These are phyloP conservation scores for Thymelicus lineola DNA, from an alignment of 2,888 invertebrate species.

Conservation along the genomic window DNA sequence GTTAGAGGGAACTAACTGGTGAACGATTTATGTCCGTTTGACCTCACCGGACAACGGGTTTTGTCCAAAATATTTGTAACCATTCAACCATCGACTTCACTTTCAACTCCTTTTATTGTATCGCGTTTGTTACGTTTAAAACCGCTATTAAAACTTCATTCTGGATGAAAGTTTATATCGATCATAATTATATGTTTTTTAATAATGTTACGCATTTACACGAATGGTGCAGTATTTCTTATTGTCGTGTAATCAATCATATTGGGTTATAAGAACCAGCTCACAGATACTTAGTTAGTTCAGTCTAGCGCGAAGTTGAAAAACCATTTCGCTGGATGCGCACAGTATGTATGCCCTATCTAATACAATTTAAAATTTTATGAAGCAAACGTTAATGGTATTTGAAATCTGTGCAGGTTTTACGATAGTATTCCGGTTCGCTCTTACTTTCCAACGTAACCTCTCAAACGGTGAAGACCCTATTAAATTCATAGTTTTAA, in stretches of 20 bases:
- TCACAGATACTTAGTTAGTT: constrained; percentile 21
- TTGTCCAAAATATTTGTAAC: constrained; percentile 76
- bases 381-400: neutral
- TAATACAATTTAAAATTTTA: neutral
- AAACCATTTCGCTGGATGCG: constrained; percentile 23
- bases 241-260: constrained; percentile 29
- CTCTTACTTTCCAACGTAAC: no score
- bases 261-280: constrained; percentile 30
- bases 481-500: no score
- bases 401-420: no score
- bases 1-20: constrained; percentile 75
- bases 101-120: constrained; percentile 46
- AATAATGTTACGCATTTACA: constrained; percentile 2
- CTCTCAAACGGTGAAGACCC: no score
- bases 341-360: constrained; percentile 8
- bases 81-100: constrained; percentile 64
- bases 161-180: constrained; percentile 27
- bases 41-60: constrained; percentile 67
- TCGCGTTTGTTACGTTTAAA: constrained; percentile 58
- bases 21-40: constrained; percentile 74
- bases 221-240: constrained; percentile 15
- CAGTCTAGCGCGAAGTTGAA: constrained; percentile 36
- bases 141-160: constrained; percentile 33
- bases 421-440: no score
- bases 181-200: constrained; percentile 39